Evolutionary conservation across 2,888 invertebrate genomes (phyloP), one percentile per base, ranked within the genome.

Genomic region (Phanerotoma sp.): DNA sequence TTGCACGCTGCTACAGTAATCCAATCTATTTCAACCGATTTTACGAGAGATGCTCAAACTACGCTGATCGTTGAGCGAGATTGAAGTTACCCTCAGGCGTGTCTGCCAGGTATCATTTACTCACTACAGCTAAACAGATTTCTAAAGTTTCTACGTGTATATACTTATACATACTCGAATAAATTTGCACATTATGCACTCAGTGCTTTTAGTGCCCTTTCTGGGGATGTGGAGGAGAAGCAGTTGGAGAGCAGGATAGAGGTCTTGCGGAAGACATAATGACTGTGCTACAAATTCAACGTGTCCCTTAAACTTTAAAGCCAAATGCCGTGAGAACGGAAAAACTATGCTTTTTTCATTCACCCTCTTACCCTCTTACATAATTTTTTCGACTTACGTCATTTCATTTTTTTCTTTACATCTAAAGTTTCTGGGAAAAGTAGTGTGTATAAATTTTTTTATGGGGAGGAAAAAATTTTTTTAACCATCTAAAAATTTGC

Each of bases 1-100:
- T 13, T 16, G 10, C 18, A 9, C 11, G 18, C 6, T 15, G 10
- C 30, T 18, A 38, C 44, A 54, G 40, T 50, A 44, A 55, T 55
- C 45, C 54, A 55, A 55, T 55, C 45, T 50, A 55, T 55, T 20
- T 46, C 32, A 50, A 32, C 21, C 38, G 46, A 50, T 55, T 55
- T 55, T 46, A 50, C 50, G 54, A 50, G 33, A 15, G 33, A 40
- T 30, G 18, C 32, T 49, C 49, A 32, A 28, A 18, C 40, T 20
- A 40, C 16, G 32, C 30, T 18, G 49, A 49, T 40, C 15, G 49
- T 49, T 9, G 30, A 25, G 28, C 13, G 32, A 40, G 30, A 49
- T 49, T 49, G 49, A 40, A 49, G 32, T 49, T 35, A 18, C 21
- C 40, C 18, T 40, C 38, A 28, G 20, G 38, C 13, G n/a, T 20